Evolutionary conservation across 2,797 vertebrate genomes (phyloP).

Genomic region (Pteronotus mesoamericanus): DNA sequence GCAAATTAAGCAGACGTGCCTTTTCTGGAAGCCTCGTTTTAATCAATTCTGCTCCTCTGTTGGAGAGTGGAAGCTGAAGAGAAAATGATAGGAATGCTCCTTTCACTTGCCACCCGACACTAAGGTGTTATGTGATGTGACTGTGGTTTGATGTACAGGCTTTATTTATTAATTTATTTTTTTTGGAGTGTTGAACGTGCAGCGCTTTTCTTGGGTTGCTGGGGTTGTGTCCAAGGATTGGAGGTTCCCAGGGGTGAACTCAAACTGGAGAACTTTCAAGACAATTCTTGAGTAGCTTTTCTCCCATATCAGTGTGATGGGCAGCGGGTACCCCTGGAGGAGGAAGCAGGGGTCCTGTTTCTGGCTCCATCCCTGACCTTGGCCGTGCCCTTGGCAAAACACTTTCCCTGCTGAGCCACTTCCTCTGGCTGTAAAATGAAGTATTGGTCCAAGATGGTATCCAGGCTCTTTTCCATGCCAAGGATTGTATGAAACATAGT

Average conservation of each 20-base stretch:
- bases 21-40: constrained; percentile 66
- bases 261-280: not conserved
- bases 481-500: not conserved
- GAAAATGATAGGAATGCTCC: constrained; percentile 41
- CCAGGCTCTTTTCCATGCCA: not conserved
- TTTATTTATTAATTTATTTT: not conserved
- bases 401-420: not conserved
- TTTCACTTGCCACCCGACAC: not conserved
- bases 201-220: not conserved
- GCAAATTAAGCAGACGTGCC: constrained; percentile 70
- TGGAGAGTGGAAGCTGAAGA: constrained; percentile 34
- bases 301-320: not conserved
- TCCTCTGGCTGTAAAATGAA: not conserved
- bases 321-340: not conserved
- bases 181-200: not conserved
- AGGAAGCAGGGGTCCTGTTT: not conserved
- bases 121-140: not conserved
- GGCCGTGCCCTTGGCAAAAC: not conserved
- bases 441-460: not conserved
- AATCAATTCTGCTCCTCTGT: constrained; percentile 63
- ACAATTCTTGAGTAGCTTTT: not conserved
- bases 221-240: not conserved
- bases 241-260: not conserved
- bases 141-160: not conserved
- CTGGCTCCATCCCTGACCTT: not conserved